Conservation (phyloP, 37 sponge, comb jelly and placozoan genomes). For the Aphrocallistes beatrix region DNA sequence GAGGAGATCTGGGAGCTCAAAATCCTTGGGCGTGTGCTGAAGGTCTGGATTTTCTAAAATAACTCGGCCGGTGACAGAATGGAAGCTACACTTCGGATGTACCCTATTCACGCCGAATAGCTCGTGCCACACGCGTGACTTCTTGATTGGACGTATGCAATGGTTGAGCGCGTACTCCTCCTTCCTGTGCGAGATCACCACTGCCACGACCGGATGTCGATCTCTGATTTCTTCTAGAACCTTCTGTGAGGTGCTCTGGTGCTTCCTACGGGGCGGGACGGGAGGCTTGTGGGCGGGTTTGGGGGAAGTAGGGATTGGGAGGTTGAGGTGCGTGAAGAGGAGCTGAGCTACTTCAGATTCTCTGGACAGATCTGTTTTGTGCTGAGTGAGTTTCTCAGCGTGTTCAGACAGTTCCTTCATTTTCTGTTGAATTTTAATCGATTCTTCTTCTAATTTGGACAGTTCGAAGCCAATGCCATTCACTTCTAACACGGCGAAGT, state of each 20-base stretch:
- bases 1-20: conserved; percentile 29
- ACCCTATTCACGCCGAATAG: conserved; percentile 26
- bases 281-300: neutral
- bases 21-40: conserved; percentile 85
- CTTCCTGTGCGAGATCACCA: conserved; percentile 81
- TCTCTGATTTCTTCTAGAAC: conserved; percentile 67
- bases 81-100: conserved; percentile 40
- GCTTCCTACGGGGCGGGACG: conserved; percentile 19
- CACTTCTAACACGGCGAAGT: conserved; percentile 68
- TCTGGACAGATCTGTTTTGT: conserved; percentile 65
- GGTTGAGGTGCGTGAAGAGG: conserved; percentile 64
- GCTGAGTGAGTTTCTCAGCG: conserved; percentile 48
- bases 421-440: neutral
- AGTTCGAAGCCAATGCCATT: conserved; percentile 78
- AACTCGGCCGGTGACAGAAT: conserved; percentile 89
- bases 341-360: conserved; percentile 75
- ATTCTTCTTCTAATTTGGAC: conserved; percentile 21
- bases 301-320: conserved; percentile 31
- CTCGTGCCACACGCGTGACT: conserved; percentile 31
- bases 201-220: conserved; percentile 69
- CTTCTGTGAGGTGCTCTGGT: conserved; percentile 80
- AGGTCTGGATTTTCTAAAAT: conserved; percentile 64
- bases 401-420: conserved; percentile 35
- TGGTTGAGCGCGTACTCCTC: conserved; percentile 63
- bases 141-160: conserved; percentile 64